Evolutionary conservation across 2,797 vertebrate genomes (phyloP).

Genomic region (Leontocebus nigricollis): DNA sequence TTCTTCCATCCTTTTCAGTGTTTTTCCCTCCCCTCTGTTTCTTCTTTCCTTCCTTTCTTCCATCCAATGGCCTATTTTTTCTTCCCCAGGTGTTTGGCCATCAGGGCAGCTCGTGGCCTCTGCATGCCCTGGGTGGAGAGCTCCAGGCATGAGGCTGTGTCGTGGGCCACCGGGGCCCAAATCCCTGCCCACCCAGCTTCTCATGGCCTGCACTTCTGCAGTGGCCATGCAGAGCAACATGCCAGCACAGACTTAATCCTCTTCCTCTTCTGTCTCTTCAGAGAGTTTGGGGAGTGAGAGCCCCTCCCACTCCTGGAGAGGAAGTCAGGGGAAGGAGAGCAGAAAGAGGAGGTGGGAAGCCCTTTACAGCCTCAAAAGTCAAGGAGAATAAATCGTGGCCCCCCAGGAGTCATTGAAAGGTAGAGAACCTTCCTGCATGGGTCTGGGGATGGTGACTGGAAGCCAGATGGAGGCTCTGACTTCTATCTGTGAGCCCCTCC

Average conservation of each 20-base stretch:
- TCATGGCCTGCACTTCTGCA: background rate
- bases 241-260: background rate
- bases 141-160: background rate
- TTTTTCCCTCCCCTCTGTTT: background rate
- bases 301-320: background rate
- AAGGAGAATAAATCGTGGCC: slow-evolving; percentile 10
- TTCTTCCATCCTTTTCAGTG: background rate
- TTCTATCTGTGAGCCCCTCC: background rate
- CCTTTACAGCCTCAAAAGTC: slow-evolving; percentile 46
- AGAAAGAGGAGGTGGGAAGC: background rate
- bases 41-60: background rate
- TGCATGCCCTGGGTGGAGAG: background rate
- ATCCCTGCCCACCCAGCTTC: background rate
- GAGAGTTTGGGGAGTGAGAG: slow-evolving; percentile 48
- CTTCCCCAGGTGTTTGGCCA: background rate
- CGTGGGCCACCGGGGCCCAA: background rate
- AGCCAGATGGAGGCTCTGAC: background rate
- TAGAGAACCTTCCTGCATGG: background rate
- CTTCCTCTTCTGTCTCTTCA: slow-evolving; percentile 55
- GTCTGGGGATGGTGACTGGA: background rate
- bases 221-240: fast-evolving
- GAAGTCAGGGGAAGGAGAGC: slow-evolving; percentile 39
- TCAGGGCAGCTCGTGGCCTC: background rate
- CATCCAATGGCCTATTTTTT: background rate
- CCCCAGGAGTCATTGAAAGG: slow-evolving; percentile 52